Percentiles rank a stretch among this genome's conserved stretches.
Conservation (phyloP, 2,797 vertebrate genomes). For the Typhlichthys eigenmanni region DNA sequence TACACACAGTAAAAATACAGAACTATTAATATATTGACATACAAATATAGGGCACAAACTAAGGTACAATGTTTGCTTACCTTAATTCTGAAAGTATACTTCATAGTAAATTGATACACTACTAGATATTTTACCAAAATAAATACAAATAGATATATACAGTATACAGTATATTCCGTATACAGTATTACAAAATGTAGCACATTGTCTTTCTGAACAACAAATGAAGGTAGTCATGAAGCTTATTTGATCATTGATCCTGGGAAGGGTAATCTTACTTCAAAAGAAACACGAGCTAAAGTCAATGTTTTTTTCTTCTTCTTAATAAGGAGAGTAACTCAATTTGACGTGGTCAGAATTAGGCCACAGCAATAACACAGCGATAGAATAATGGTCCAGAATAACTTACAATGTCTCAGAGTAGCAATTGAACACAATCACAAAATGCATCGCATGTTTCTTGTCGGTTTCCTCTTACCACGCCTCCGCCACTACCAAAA, state of each 20-base stretch:
- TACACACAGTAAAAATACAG: constrained; percentile 20
- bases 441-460: too few species aligned
- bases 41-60: not conserved
- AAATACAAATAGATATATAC: constrained; percentile 16
- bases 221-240: constrained; percentile 12
- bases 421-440: too few species aligned
- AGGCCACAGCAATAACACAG: not conserved
- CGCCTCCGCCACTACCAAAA: too few species aligned
- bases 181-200: not conserved
- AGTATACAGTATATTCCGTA: not conserved
- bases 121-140: constrained; percentile 1
- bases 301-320: constrained; percentile 18
- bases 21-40: constrained; percentile 3
- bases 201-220: constrained; percentile 22
- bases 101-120: not conserved
- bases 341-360: constrained; percentile 6
- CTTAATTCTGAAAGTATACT: not conserved
- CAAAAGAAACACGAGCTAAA: constrained; percentile 10
- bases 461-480: too few species aligned
- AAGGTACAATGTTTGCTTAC: not conserved
- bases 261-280: constrained; percentile 28
- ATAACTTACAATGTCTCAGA: too few species aligned
- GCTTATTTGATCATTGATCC: constrained; percentile 22
- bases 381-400: too few species aligned
- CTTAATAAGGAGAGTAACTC: constrained; percentile 23